Percentiles rank a stretch among this genome's conserved stretches.
Conservation (phyloP, 2,797 vertebrate species). For the Apogon hyalosoma region DNA sequence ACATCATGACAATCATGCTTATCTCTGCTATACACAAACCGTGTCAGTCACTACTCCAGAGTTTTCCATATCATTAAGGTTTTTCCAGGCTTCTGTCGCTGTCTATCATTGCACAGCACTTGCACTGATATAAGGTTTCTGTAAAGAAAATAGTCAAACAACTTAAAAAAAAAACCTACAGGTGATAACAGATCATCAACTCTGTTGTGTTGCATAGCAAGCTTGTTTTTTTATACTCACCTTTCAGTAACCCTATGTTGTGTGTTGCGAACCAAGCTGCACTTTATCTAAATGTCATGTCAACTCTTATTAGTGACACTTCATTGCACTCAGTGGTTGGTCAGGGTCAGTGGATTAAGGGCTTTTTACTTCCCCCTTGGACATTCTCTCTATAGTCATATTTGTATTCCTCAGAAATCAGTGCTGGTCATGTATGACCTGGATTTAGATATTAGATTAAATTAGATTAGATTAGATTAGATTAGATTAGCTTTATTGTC, state of each 20-base stretch:
- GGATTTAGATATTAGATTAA: no score
- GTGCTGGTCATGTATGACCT: no score
- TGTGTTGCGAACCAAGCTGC: conserved; percentile 20
- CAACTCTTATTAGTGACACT: conserved; percentile 48
- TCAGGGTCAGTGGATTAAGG: conserved; percentile 23
- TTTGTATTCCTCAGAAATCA: conserved; percentile 3
- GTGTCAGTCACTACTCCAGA: no score
- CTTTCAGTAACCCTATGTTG: conserved; percentile 30
- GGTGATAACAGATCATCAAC: conserved; percentile 6
- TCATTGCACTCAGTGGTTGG: conserved; percentile 31
- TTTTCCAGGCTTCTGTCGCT: no score
- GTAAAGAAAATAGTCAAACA: neutral
- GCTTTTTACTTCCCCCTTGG: neutral
- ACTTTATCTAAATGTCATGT: conserved; percentile 53
- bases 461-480: no score
- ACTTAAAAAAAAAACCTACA: conserved; percentile 5
- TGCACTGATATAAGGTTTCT: conserved; percentile 7
- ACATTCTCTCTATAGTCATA: neutral
- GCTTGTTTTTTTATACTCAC: conserved; percentile 23
- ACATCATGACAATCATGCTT: neutral
- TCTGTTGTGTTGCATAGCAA: conserved; percentile 8
- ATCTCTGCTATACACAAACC: neutral
- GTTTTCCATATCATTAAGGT: no score
- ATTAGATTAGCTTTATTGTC: no score
- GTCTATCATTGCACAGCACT: neutral